Evolutionary conservation across 1,140 invertebrate species (phyloP), one percentile per base, ranked within the genome.

Genomic region (Elysia chlorotica): DNA sequence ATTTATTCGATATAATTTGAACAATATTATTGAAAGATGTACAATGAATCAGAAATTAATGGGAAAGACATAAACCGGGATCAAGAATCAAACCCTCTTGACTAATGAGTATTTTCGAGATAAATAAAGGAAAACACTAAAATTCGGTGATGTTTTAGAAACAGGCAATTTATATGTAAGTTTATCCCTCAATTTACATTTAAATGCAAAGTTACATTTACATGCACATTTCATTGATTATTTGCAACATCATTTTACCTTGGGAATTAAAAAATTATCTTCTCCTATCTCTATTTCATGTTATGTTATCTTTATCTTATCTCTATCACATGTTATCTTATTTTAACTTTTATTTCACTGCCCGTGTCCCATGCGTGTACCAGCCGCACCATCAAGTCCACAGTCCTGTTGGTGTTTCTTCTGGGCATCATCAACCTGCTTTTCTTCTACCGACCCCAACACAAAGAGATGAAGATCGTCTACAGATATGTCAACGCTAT

Each of bases 401-500:
- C 63, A 2, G 37, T 65, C 25, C n/a, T 65, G 0, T 25, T 65
- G 2, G 63, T 65, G 1, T 65, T 65, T 25, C 37, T 65, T 6
- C 23, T 65, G 63, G 63, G 63, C 10, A 65, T 65, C 36, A 65
- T 65, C 25, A 65, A 65, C 63, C 37, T 65, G 1, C 17, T 65
- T 21, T 65, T 65, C 25, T 65, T 65, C 37, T 30, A 28, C 21
- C 35, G 63, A 14, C 19, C 37, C 0, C 21, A 37, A 19, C 35
- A 36, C 21, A 10, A 37, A 31, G 0, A 37, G 5, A 23, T 2
- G 19, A n/a, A 33, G 10, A 33, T 65, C n/a, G 36, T 65, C 25
- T 68, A 68, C 66, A 30, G 66, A 53, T 68, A 68, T 48, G n/a
- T 68, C 28, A 37, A 68, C 36, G 66, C 66, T 6, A 56, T 68